phyloP scores from a whole-genome alignment of 2,797 vertebrate species.

The Coranthus polyacanthus region DNA sequence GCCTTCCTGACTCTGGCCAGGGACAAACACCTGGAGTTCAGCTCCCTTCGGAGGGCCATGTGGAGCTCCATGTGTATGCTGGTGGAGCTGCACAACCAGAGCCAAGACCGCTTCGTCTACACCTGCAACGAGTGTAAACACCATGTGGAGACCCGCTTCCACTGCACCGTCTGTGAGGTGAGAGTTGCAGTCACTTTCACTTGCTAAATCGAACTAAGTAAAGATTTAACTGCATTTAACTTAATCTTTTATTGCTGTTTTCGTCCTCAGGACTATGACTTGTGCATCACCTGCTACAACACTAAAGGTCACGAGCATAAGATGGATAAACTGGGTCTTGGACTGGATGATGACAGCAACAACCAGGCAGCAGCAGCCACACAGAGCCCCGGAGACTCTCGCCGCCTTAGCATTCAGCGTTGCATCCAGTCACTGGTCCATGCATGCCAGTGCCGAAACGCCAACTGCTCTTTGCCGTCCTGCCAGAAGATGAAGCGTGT shows the following conservation, averaged over 20 bases:
- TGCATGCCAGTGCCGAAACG: slow-evolving; percentile 97
- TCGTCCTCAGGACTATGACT: slow-evolving; percentile 91
- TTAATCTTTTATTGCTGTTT: neutral
- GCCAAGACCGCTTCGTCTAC: slow-evolving; percentile 98
- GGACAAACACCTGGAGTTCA: slow-evolving; percentile 98
- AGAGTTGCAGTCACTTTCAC: slow-evolving; percentile 15
- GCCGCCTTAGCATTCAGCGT: slow-evolving; percentile 97
- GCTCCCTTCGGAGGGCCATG: slow-evolving; percentile 92
- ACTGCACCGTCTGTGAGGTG: slow-evolving; percentile 98
- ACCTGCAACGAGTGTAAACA: slow-evolving; percentile 99
- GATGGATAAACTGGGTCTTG: slow-evolving; percentile 98
- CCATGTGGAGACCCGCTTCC: slow-evolving; percentile 97
- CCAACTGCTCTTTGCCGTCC: slow-evolving; percentile 97
- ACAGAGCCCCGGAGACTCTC: slow-evolving; percentile 96
- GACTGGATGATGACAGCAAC: slow-evolving; percentile 95
- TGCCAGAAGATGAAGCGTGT: slow-evolving; percentile 99
- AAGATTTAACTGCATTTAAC: neutral
- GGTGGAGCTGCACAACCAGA: slow-evolving; percentile 98
- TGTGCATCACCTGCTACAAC: slow-evolving; percentile 98
- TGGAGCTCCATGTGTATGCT: slow-evolving; percentile 99
- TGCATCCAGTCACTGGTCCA: slow-evolving; percentile 99
- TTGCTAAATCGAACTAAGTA: neutral
- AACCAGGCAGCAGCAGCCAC: slow-evolving; percentile 91
- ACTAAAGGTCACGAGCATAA: slow-evolving; percentile 98
- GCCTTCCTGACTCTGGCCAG: slow-evolving; percentile 97